These are phyloP conservation scores for Eupithecia inturbata DNA, from an alignment of 2,888 invertebrate genomes.

Conservation along the genomic window DNA sequence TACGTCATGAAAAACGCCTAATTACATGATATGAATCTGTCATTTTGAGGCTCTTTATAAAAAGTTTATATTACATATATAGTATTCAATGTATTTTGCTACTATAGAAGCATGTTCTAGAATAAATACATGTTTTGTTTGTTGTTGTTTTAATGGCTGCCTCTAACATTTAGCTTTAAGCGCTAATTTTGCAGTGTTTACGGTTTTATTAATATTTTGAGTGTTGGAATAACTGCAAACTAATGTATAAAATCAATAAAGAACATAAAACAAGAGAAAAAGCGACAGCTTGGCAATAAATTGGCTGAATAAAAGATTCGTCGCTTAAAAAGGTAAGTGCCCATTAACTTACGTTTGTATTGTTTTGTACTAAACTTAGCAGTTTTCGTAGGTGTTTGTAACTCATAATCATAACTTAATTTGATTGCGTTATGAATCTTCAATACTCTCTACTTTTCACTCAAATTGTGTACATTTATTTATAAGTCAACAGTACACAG, in stretches of 20 bases:
- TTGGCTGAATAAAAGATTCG: not conserved
- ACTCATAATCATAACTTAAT: not conserved
- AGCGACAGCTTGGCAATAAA: conserved; percentile 4
- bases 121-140: conserved; percentile 82
- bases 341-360: conserved; percentile 25
- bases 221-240: conserved; percentile 25
- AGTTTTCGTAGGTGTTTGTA: not conserved
- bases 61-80: conserved; percentile 54
- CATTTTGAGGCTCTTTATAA: conserved; percentile 52
- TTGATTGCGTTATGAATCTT: not conserved
- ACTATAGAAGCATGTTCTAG: conserved; percentile 73
- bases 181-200: conserved; percentile 40
- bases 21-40: conserved; percentile 19
- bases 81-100: conserved; percentile 65
- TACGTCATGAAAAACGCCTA: not conserved
- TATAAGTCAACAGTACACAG: not conserved
- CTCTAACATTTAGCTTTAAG: conserved; percentile 64
- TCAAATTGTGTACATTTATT: not conserved
- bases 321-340: conserved; percentile 23
- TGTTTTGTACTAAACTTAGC: conserved; percentile 30
- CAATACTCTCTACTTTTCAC: not conserved
- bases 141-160: conserved; percentile 80
- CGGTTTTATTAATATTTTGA: conserved; percentile 30
- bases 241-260: conserved; percentile 12
- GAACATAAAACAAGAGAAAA: not conserved